Conservation (phyloP, 2,888 invertebrate species). For the Acanthosepion lycidas region DNA sequence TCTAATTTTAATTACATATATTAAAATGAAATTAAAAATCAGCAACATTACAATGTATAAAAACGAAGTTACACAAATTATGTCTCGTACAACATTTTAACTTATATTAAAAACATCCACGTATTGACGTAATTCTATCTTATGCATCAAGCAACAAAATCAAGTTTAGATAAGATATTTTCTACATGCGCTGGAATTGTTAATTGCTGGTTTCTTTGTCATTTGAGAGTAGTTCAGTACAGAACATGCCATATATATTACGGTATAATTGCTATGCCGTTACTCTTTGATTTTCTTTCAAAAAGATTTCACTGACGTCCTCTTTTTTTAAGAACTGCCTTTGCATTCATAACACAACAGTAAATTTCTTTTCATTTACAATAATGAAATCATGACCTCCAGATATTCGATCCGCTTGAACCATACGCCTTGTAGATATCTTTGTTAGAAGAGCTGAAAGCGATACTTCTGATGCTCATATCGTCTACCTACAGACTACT, state of each 20-base stretch:
- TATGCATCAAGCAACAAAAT: no score
- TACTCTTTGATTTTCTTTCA: neutral
- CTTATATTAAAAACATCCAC: no score
- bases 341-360: neutral
- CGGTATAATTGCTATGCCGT: neutral
- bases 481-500: neutral
- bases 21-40: no score
- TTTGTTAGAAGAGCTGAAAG: neutral
- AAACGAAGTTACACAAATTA: no score
- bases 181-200: no score
- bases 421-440: neutral
- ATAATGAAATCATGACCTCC: neutral
- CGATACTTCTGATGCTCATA: neutral
- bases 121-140: no score
- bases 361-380: neutral
- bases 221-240: neutral
- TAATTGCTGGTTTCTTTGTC: neutral
- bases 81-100: no score
- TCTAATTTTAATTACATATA: no score
- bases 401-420: neutral
- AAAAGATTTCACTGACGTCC: neutral
- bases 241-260: neutral
- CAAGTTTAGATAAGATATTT: no score
- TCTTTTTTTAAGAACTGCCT: neutral
- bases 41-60: no score